Conservation (phyloP, 2,797 vertebrate species). For the Thalassophryne amazonica region DNA sequence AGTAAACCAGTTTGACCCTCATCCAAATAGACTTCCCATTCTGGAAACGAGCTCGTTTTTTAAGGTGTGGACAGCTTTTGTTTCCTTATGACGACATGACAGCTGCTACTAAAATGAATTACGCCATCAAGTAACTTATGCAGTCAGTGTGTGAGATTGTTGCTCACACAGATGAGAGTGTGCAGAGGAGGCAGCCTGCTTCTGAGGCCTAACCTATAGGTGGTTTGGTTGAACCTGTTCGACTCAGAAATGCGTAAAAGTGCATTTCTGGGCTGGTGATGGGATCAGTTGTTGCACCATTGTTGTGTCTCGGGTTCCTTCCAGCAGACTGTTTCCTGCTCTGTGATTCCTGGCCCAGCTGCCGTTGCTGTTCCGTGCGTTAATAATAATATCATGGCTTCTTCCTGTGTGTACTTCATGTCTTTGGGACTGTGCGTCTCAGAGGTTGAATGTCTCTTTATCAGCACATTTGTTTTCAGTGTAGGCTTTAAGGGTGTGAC, state of each 20-base stretch:
- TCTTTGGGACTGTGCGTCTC: not conserved
- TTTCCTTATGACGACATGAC: not conserved
- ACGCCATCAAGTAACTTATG: not conserved
- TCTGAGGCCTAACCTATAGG: too few species aligned
- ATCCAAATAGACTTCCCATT: not conserved
- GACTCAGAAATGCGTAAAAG: too few species aligned
- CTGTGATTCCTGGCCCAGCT: slow-evolving; percentile 9
- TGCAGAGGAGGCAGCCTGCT: too few species aligned
- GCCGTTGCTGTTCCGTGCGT: not conserved
- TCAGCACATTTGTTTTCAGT: slow-evolving; percentile 12
- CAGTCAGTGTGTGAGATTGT: too few species aligned
- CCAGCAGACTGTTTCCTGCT: not conserved
- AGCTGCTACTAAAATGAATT: not conserved
- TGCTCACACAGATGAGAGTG: too few species aligned
- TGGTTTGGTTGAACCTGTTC: too few species aligned
- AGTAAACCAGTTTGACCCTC: slow-evolving; percentile 50
- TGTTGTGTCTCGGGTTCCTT: slow-evolving; percentile 1
- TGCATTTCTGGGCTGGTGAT: too few species aligned
- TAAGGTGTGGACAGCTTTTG: not conserved
- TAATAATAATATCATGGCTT: too few species aligned
- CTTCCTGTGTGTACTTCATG: not conserved
- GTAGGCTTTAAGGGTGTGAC: slow-evolving; percentile 32
- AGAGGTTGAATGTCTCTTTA: slow-evolving; percentile 3
- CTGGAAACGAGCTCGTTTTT: not conserved
- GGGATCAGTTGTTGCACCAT: not conserved